Conservation (phyloP, 2,113 vertebrate species). For the Nesogale talazaci region DNA sequence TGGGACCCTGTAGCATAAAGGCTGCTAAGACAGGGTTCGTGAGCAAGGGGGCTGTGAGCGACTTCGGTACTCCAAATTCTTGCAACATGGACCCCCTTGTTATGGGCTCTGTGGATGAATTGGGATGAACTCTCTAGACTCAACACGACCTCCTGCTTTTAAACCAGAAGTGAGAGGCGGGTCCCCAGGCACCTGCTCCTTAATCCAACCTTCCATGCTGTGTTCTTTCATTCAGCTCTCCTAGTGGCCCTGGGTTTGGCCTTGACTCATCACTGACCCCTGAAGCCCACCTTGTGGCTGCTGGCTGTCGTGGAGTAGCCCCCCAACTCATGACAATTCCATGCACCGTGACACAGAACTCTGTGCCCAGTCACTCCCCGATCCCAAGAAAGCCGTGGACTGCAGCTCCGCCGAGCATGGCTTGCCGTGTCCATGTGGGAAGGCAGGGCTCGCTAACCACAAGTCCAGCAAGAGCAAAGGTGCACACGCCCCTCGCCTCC, state of each 20-base stretch:
- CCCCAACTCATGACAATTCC: not conserved
- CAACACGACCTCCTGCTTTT: not conserved
- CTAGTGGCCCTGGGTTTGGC: not conserved
- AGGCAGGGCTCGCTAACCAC: not conserved
- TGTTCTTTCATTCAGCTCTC: not conserved
- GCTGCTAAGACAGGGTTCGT: not conserved
- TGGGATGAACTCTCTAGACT: not conserved
- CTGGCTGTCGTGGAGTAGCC: not conserved
- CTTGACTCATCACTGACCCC: not conserved
- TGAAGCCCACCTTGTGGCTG: not conserved
- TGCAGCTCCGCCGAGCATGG: not conserved
- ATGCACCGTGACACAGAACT: not conserved
- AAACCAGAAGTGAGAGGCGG: not conserved
- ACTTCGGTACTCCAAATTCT: constrained; percentile 34
- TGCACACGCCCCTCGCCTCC: not conserved
- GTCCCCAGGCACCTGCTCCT: not conserved
- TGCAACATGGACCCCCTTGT: not conserved
- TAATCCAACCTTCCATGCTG: not conserved
- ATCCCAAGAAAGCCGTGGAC: not conserved
- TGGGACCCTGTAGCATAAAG: not conserved
- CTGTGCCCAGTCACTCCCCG: not conserved
- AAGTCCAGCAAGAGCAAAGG: constrained; percentile 19
- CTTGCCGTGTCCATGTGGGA: not conserved
- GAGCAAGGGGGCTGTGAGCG: constrained; percentile 30
- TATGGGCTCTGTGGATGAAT: not conserved